These are phyloP conservation scores for Artemia sinica DNA, from an alignment of 2,888 invertebrate species.

Conservation along the genomic window DNA sequence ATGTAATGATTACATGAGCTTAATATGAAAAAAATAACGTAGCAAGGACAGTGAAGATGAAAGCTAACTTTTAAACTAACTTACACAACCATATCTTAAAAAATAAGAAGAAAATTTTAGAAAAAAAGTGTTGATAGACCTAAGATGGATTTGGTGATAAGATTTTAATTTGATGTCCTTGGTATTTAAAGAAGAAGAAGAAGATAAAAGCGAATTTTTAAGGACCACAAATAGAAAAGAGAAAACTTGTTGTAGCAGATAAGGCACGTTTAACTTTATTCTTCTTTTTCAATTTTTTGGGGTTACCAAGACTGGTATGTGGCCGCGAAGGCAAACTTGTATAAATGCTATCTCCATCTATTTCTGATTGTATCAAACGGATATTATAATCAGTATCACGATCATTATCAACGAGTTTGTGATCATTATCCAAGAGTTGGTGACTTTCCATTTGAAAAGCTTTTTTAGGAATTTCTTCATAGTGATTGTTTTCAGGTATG, in stretches of 20 bases:
- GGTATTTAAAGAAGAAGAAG: too few species aligned
- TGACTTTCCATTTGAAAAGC: not conserved
- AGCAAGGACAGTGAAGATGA: too few species aligned
- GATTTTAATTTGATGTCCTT: too few species aligned
- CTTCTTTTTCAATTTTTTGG: slow-evolving; percentile 20
- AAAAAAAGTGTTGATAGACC: too few species aligned
- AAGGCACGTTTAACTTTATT: slow-evolving; percentile 21
- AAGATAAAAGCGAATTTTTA: not conserved
- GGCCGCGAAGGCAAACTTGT: not conserved
- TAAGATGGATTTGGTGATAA: too few species aligned
- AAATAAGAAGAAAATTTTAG: too few species aligned
- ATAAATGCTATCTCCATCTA: not conserved
- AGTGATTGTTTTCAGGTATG: not conserved
- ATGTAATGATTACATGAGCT: too few species aligned
- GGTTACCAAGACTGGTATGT: not conserved
- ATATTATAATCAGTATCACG: not conserved
- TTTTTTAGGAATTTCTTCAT: slow-evolving; percentile 7
- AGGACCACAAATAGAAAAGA: slow-evolving; percentile 16
- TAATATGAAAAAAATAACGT: too few species aligned
- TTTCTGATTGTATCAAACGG: slow-evolving; percentile 1
- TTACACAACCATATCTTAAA: too few species aligned
- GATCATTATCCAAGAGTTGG: not conserved
- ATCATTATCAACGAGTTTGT: not conserved
- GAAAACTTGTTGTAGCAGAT: slow-evolving; percentile 14
- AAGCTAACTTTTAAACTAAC: too few species aligned